A percentile compares a stretch with the other conserved stretches of the same genome.
Evolutionary conservation across 1,140 invertebrate genomes (phyloP).

Genomic region (Pogonomyrmex barbatus): DNA sequence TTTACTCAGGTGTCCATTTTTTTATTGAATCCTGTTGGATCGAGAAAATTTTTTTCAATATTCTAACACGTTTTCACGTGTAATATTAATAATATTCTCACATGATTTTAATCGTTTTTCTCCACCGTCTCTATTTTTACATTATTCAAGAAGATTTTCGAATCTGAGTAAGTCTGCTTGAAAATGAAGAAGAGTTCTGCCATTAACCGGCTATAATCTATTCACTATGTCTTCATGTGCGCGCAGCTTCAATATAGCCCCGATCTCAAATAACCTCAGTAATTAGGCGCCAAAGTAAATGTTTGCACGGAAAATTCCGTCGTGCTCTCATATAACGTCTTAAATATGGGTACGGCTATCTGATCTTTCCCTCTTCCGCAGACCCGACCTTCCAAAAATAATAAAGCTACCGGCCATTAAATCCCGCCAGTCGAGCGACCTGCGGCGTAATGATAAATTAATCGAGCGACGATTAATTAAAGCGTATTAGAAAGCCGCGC

Average conservation of each 20-base stretch:
- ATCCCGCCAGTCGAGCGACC: not conserved
- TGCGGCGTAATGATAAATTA: constrained; percentile 77
- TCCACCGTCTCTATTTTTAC: not conserved
- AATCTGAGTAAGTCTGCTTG: not conserved
- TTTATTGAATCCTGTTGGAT: not conserved
- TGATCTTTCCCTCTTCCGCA: not conserved
- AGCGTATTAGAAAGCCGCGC: constrained; percentile 73
- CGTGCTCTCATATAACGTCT: constrained; percentile 49
- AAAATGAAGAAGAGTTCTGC: not conserved
- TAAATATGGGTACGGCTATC: constrained; percentile 29
- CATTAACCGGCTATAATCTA: constrained; percentile 13
- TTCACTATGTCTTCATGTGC: constrained; percentile 32
- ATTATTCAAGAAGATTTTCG: not conserved
- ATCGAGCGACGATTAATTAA: constrained; percentile 82
- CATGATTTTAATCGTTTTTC: not conserved
- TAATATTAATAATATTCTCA: not conserved
- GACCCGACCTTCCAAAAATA: constrained; percentile 33
- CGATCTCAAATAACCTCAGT: constrained; percentile 28
- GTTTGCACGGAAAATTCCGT: constrained; percentile 40
- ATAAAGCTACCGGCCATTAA: constrained; percentile 56
- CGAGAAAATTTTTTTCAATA: not conserved
- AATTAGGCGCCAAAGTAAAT: constrained; percentile 57
- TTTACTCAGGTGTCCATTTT: not conserved
- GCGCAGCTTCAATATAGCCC: constrained; percentile 24
- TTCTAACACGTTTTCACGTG: not conserved